Percentiles rank a stretch among this genome's conserved stretches.
phyloP scores from a whole-genome alignment of 1,140 invertebrate genomes.

The Gyrodactylus salaris region DNA sequence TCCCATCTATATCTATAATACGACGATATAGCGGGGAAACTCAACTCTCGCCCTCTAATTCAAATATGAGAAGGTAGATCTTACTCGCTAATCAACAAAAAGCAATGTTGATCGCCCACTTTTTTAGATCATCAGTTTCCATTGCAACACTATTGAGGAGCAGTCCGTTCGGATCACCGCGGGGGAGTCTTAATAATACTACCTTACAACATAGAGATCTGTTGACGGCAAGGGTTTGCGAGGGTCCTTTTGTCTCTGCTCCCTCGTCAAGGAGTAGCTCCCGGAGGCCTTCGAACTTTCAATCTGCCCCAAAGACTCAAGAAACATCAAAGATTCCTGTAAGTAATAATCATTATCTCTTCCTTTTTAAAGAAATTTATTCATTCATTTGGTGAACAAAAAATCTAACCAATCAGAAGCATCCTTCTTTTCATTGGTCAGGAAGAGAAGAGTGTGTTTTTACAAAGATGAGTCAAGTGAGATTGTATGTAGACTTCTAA shows the following conservation, averaged over 20 bases:
- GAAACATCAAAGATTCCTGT: no score
- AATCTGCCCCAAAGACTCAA: neutral
- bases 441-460: no score
- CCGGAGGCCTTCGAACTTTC: neutral
- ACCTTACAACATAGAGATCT: neutral
- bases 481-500: no score
- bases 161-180: neutral
- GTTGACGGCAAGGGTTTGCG: neutral
- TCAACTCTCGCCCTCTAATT: neutral
- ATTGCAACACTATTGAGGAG: neutral
- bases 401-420: no score
- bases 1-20: neutral
- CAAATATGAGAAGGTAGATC: neutral
- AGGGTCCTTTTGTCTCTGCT: neutral
- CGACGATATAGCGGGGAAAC: neutral
- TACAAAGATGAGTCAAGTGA: no score
- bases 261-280: neutral
- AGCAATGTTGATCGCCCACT: neutral
- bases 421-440: no score
- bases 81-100: neutral
- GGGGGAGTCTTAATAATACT: neutral
- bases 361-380: no score
- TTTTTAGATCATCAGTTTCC: neutral
- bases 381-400: no score
- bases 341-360: no score